Percentiles rank a stretch among this genome's conserved stretches.
phyloP scores from a whole-genome alignment of 1,140 invertebrate genomes.

The Whitmania pigra region DNA sequence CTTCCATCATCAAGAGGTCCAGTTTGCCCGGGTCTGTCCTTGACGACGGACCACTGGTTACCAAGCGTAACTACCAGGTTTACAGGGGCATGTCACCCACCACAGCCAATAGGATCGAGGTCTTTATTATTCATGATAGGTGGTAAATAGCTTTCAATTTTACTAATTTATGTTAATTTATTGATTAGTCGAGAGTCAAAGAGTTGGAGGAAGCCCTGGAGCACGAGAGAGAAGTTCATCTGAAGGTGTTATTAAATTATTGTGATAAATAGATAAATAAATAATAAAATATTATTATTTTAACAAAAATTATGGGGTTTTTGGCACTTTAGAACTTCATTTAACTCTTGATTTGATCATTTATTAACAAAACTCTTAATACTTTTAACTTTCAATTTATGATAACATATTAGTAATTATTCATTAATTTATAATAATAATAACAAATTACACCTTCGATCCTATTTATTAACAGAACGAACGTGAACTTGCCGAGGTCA shows the following conservation, averaged over 20 bases:
- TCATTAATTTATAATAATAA: background rate
- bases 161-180: background rate
- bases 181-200: slow-evolving; percentile 26
- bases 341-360: too few relatives aligned
- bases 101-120: slow-evolving; percentile 37
- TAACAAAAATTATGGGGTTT: background rate
- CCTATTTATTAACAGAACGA: slow-evolving; percentile 35
- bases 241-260: slow-evolving; percentile 34
- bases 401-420: background rate
- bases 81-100: slow-evolving; percentile 36
- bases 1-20: background rate
- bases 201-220: slow-evolving; percentile 42
- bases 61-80: slow-evolving; percentile 32
- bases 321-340: too few relatives aligned
- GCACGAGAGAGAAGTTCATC: slow-evolving; percentile 37
- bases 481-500: slow-evolving; percentile 36
- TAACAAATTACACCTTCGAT: too few relatives aligned
- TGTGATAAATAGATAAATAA: background rate
- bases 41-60: background rate
- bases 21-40: background rate
- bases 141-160: background rate
- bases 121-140: slow-evolving; percentile 24
- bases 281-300: background rate
- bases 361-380: background rate
- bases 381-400: background rate